A percentile compares a stretch with the other conserved stretches of the same genome.
These are phyloP conservation scores for Elymnias hypermnestra DNA, from an alignment of 1,140 invertebrate species.

Conservation along the genomic window DNA sequence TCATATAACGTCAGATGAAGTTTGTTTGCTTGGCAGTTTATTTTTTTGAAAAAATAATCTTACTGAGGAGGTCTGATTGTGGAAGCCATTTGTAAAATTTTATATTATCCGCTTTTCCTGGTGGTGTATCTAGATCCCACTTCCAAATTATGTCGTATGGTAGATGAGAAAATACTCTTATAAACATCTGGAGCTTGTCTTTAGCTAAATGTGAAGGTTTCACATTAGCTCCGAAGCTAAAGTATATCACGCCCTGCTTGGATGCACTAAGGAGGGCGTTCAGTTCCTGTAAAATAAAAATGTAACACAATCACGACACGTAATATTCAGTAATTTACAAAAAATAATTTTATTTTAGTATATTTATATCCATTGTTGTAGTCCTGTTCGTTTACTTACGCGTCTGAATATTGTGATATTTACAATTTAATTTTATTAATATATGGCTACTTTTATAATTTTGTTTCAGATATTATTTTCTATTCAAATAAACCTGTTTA, in stretches of 20 bases:
- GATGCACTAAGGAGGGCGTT: conserved; percentile 28
- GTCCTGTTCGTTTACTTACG: not conserved
- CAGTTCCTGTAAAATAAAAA: conserved; percentile 23
- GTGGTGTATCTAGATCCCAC: conserved; percentile 49
- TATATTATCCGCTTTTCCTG: conserved; percentile 30
- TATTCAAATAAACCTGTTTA: too few species aligned
- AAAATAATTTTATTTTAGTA: too few species aligned
- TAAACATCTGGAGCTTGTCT: conserved; percentile 45
- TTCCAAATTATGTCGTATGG: too few species aligned
- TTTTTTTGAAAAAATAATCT: conserved; percentile 15
- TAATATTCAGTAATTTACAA: too few species aligned
- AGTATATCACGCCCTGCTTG: conserved; percentile 36
- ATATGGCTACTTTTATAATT: too few species aligned
- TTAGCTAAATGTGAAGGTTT: conserved; percentile 50
- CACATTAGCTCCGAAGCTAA: conserved; percentile 52
- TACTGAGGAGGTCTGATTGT: conserved; percentile 73
- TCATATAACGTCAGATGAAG: too few species aligned
- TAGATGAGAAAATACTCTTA: conserved; percentile 61
- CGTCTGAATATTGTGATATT: conserved; percentile 16
- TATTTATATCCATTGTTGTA: too few species aligned
- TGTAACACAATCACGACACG: not conserved
- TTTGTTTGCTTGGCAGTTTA: too few species aligned
- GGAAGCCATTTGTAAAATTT: conserved; percentile 72
- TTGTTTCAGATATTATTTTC: too few species aligned
- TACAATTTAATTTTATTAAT: conserved; percentile 11